These are phyloP conservation scores for Lepidothrix coronata DNA, from an alignment of 2,113 vertebrate species.

Conservation along the genomic window DNA sequence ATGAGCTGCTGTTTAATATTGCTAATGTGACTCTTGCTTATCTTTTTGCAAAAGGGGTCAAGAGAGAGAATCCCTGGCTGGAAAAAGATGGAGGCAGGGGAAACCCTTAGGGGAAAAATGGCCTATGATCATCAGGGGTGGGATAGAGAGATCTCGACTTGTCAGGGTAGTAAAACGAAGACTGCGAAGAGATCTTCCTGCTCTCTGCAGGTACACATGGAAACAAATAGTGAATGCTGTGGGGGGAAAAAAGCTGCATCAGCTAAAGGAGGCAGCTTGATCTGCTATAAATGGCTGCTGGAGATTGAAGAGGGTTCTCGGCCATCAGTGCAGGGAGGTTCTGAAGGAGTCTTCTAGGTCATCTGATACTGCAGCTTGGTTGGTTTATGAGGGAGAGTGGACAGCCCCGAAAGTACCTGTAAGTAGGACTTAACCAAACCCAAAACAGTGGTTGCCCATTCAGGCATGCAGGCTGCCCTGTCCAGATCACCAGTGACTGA, in stretches of 20 bases:
- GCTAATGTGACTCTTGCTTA: neutral
- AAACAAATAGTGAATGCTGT: neutral
- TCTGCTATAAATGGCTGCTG: neutral
- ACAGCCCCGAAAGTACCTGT: neutral
- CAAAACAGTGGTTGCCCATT: neutral
- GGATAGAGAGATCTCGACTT: neutral
- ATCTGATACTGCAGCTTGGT: neutral
- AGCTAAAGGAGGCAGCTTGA: neutral
- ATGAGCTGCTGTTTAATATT: neutral
- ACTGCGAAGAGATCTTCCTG: neutral
- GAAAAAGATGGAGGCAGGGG: neutral
- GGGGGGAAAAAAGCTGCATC: neutral
- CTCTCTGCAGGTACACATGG: neutral
- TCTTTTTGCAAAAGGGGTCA: neutral
- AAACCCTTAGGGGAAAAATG: neutral
- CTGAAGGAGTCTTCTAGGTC: neutral
- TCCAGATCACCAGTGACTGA: neutral
- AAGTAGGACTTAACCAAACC: neutral
- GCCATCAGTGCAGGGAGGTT: neutral
- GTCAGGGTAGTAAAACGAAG: neutral
- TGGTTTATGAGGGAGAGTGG: rapidly evolving
- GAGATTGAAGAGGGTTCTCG: neutral
- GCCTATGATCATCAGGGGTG: neutral
- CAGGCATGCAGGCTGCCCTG: neutral
- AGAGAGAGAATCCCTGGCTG: neutral